phyloP scores from a whole-genome alignment of 2,797 vertebrate genomes.

The Pseudomugil gertrudae region DNA sequence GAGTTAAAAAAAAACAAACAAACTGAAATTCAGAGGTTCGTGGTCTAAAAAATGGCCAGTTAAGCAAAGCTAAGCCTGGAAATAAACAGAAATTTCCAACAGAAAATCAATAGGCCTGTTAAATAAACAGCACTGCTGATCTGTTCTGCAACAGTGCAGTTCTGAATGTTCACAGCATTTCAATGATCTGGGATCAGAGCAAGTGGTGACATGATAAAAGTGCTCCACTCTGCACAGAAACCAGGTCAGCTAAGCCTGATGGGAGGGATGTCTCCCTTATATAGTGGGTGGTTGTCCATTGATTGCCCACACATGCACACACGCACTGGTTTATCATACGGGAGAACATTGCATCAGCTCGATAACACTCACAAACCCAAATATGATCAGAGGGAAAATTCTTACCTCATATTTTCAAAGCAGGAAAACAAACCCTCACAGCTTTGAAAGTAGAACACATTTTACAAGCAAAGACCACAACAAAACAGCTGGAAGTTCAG shows the following conservation, averaged over 20 bases:
- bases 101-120: conserved; percentile 52
- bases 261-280: conserved; percentile 61
- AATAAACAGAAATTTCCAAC: conserved; percentile 26
- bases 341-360: not conserved
- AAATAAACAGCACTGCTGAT: conserved; percentile 49
- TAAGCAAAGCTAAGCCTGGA: conserved; percentile 22
- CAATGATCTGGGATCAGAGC: conserved; percentile 50
- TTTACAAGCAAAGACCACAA: not conserved
- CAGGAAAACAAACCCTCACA: not conserved
- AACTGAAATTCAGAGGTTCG: conserved; percentile 12
- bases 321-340: conserved; percentile 2
- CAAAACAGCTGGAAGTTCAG: not conserved
- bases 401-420: not conserved
- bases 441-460: not conserved
- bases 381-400: not conserved
- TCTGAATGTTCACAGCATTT: conserved; percentile 27
- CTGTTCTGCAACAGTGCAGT: conserved; percentile 29
- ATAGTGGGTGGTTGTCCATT: conserved; percentile 29
- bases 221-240: conserved; percentile 57
- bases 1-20: conserved; percentile 38
- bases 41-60: conserved; percentile 13
- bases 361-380: not conserved
- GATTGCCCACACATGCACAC: conserved; percentile 19
- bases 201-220: conserved; percentile 49
- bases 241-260: conserved; percentile 71